phyloP scores from a whole-genome alignment of 2,113 vertebrate species.

The Myiozetetes cayanensis region DNA sequence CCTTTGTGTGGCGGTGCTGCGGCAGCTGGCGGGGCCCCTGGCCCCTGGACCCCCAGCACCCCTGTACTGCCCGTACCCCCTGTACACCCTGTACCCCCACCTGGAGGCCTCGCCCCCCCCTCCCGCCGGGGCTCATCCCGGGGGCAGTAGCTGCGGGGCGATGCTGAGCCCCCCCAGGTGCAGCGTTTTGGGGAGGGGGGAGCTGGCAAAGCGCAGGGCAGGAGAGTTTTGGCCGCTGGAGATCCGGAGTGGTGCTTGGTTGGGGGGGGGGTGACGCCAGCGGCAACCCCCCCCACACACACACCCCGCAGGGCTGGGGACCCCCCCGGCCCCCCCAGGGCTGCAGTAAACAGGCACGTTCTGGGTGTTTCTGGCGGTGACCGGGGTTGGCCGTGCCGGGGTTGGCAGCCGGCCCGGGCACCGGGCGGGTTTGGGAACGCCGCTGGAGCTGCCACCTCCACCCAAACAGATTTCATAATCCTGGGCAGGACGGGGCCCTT shows the following conservation, averaged over 20 bases:
- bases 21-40: too few species aligned
- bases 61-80: too few species aligned
- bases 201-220: background rate
- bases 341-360: background rate
- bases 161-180: background rate
- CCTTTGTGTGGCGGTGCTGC: too few species aligned
- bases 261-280: too few species aligned
- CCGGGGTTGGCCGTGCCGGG: background rate
- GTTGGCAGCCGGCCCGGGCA: background rate
- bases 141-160: background rate
- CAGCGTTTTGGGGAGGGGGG: background rate
- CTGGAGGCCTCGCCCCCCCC: too few species aligned
- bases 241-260: too few species aligned
- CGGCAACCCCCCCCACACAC: background rate
- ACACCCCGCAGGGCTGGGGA: too few species aligned
- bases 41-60: too few species aligned
- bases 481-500: background rate
- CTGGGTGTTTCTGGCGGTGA: background rate
- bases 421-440: constrained; percentile 10
- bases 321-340: background rate
- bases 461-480: constrained; percentile 44
- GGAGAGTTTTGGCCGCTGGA: too few species aligned
- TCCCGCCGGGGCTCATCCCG: background rate
- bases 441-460: background rate
- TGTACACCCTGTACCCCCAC: too few species aligned